phyloP scores from a whole-genome alignment of 2,797 vertebrate genomes.

The Squalus acanthias region DNA sequence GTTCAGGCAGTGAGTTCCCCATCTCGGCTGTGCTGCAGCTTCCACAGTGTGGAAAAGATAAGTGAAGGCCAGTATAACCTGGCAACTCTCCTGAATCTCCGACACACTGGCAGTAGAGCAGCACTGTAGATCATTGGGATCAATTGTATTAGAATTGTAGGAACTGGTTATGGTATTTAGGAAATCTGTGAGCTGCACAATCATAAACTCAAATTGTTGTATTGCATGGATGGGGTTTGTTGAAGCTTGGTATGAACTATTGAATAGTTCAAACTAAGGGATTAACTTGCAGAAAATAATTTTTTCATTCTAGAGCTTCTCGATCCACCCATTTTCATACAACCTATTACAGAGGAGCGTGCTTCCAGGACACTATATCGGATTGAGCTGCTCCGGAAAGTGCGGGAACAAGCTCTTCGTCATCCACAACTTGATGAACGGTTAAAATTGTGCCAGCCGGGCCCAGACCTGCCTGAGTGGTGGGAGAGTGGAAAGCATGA shows the following conservation, averaged over 20 bases:
- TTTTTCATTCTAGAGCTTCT: conserved; percentile 60
- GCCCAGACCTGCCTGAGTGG: conserved; percentile 89
- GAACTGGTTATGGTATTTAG: background rate
- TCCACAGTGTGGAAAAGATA: background rate
- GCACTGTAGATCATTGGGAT: background rate
- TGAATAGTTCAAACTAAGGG: background rate
- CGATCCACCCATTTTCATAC: conserved; percentile 84
- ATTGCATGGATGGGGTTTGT: too few species aligned
- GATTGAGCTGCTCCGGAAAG: conserved; percentile 88
- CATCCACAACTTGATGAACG: conserved; percentile 81
- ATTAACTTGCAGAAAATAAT: conserved; percentile 1
- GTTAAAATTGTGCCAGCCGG: conserved; percentile 82
- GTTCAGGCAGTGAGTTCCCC: background rate
- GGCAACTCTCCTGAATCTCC: background rate
- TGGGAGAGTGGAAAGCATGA: conserved; percentile 92
- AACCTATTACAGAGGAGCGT: conserved; percentile 94
- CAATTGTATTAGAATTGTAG: background rate
- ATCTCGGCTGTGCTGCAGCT: background rate
- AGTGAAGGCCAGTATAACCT: background rate
- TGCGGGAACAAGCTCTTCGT: conserved; percentile 90
- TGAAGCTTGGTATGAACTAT: background rate
- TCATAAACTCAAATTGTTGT: background rate
- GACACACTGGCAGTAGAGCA: background rate
- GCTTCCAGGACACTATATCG: conserved; percentile 93
- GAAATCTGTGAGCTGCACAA: background rate